Base-by-base conservation (phyloP, 1,140 invertebrate species). In the Diploscapter pachys region DNA sequence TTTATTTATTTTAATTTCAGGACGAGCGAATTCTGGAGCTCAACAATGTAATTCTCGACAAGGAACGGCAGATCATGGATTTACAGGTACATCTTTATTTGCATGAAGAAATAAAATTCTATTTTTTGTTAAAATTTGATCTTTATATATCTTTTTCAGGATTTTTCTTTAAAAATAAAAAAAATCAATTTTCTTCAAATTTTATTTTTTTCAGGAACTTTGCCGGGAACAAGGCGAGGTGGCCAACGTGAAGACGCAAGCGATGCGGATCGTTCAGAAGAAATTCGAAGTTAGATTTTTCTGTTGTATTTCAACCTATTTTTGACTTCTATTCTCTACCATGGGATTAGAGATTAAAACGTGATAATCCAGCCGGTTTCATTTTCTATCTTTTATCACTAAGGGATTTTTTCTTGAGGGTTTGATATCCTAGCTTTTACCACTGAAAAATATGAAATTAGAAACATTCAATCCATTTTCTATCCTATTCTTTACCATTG, bases 1-100 rank as follows among this genome's bases (percentile, higher is more conserved):
- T 31, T 65, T 13, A 8, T 11, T 49, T 65, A 9, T 11, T 11
- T 48, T 11, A 13, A 9, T 65, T 65, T 65, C 9, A 75, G 68
- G 78, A 79, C 55, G 68, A 74, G 49, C 54, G 78, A 70, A 79
- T 79, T 49, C 62, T 79, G 5, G 78, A 79, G 50, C 59, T 79
- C 59, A 79, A 79, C 59, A 79, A 79, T 71, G 65, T 67, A 52
- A 79, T 79, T 13, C 72, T 79, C n/a, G 78, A 79, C 55, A 79
- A 79, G 48, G 78, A 79, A 31, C 55, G 78, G 13, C 78, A 79
- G 63, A 79, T 79, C 50, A 50, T 79, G 5, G 78, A 79, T 69
- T 63, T 78, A 57, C 75, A 76, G 75, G 75, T 76, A 53, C 9
- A 31, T 57, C 13, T 63, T 61, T 63, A 49, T 63, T 63, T 63